Conservation (phyloP, 2,888 invertebrate species). For the Caenorhabditis sp. region DNA sequence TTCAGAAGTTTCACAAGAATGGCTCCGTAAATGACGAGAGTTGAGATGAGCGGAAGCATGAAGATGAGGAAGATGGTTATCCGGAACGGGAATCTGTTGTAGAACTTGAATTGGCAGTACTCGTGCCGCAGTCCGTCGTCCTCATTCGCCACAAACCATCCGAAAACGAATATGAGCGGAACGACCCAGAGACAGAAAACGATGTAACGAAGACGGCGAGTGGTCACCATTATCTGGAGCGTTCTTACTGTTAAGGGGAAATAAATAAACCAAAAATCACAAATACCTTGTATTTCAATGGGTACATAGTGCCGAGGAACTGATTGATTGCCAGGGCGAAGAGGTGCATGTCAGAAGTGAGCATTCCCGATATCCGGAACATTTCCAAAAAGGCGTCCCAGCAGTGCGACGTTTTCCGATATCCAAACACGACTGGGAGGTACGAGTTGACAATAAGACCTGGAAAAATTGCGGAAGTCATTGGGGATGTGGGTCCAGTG, state of each 20-base stretch:
- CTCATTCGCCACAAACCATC: conserved; percentile 70
- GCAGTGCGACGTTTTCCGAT: conserved; percentile 66
- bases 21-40: conserved; percentile 67
- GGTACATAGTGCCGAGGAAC: conserved; percentile 75
- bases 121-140: conserved; percentile 71
- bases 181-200: conserved; percentile 72
- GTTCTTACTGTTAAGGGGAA: too few species aligned
- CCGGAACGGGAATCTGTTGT: conserved; percentile 74
- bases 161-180: conserved; percentile 68
- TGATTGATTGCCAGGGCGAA: conserved; percentile 77
- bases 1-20: conserved; percentile 74
- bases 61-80: conserved; percentile 74
- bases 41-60: conserved; percentile 73
- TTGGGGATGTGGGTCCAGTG: neutral
- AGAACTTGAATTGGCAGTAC: conserved; percentile 70
- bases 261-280: too few species aligned
- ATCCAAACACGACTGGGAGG: conserved; percentile 72
- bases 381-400: conserved; percentile 67
- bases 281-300: conserved; percentile 76
- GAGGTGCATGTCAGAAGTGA: conserved; percentile 76
- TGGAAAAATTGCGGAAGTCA: conserved; percentile 39
- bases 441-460: conserved; percentile 76
- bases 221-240: conserved; percentile 75
- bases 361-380: conserved; percentile 76
- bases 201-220: conserved; percentile 69